These are phyloP conservation scores for Pyrochroa serraticornis DNA, from an alignment of 2,888 invertebrate genomes.

Conservation along the genomic window DNA sequence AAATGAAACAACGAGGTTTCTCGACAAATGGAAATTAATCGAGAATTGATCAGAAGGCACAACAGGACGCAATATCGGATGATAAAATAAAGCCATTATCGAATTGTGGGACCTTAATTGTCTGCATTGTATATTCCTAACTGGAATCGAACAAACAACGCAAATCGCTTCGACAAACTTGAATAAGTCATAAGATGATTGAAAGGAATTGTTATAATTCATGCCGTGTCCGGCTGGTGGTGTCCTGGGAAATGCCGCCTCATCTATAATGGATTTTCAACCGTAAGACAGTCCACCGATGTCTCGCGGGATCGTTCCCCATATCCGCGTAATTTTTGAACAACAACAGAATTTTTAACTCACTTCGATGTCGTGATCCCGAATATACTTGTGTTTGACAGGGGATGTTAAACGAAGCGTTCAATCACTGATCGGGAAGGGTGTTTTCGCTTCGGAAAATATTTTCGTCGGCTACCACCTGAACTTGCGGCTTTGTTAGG, in stretches of 20 bases:
- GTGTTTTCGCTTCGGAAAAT: background rate
- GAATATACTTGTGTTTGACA: background rate
- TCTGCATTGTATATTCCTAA: no score
- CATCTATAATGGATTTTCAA: slow-evolving; percentile 28
- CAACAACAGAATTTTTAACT: slow-evolving; percentile 6
- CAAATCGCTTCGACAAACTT: slow-evolving; percentile 34
- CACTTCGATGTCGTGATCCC: background rate
- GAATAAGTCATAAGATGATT: slow-evolving; percentile 22
- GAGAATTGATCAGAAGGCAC: no score
- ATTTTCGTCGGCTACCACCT: background rate
- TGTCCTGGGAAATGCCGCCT: slow-evolving; percentile 25
- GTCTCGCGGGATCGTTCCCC: slow-evolving; percentile 17
- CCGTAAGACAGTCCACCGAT: slow-evolving; percentile 15
- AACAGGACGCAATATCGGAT: no score
- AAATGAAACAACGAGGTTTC: slow-evolving; percentile 7
- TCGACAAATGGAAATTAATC: no score
- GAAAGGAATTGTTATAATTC: slow-evolving; percentile 27
- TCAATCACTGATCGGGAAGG: background rate
- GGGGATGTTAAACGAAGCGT: slow-evolving; percentile 13
- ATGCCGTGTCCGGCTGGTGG: slow-evolving; percentile 23
- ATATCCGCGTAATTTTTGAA: slow-evolving; percentile 1
- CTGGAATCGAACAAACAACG: slow-evolving; percentile 14
- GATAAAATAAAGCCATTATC: no score
- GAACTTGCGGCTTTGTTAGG: slow-evolving; percentile 11
- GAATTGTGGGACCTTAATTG: no score